A percentile compares a stretch with the other conserved stretches of the same genome.
phyloP scores from a whole-genome alignment of 2,797 vertebrate genomes.

The Threskiornis aethiopicus region DNA sequence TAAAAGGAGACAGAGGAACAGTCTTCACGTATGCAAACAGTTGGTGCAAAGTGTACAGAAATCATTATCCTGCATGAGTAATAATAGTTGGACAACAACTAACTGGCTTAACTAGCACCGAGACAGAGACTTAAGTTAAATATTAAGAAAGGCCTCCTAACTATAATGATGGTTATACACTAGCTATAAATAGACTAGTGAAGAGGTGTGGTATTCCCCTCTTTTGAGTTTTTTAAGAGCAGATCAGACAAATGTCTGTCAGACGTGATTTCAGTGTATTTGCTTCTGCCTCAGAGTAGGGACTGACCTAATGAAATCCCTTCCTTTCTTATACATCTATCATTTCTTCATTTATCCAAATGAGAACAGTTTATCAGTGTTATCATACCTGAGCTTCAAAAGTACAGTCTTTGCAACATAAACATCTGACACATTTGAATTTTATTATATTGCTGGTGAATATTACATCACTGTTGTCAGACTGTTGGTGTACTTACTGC shows the following conservation, averaged over 20 bases:
- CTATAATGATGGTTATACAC: not conserved
- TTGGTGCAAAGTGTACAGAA: not conserved
- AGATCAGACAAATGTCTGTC: not conserved
- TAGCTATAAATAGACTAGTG: conserved; percentile 5
- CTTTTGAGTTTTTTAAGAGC: not conserved
- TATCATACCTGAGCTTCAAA: not conserved
- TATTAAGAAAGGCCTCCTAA: conserved; percentile 18
- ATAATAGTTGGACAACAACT: not conserved
- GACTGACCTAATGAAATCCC: not conserved
- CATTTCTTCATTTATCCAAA: not conserved
- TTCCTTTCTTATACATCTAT: not conserved
- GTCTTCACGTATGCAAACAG: not conserved
- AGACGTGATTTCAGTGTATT: not conserved
- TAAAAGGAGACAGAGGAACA: not conserved
- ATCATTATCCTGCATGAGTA: not conserved
- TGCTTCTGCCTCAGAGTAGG: not conserved
- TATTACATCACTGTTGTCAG: not conserved
- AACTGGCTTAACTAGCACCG: not conserved
- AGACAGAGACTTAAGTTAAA: not conserved
- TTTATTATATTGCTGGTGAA: not conserved
- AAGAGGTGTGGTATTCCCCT: conserved; percentile 30
- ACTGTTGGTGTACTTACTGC: not conserved
- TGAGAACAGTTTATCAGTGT: not conserved
- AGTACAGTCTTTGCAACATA: not conserved
- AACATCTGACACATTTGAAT: not conserved